phyloP scores from a whole-genome alignment of 2,888 invertebrate species.

The Dascillus cervinus region DNA sequence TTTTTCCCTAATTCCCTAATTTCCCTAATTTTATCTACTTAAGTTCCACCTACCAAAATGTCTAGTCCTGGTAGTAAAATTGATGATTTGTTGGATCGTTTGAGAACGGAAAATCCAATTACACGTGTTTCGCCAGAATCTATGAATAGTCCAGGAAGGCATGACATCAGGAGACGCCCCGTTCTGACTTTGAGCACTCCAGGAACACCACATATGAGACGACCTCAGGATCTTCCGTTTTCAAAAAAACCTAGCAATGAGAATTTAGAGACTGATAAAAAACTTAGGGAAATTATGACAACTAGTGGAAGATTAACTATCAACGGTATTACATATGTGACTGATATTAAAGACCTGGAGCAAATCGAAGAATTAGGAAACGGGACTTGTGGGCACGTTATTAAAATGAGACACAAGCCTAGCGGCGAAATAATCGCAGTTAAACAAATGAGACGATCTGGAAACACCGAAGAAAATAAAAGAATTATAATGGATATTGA shows the following conservation, averaged over 20 bases:
- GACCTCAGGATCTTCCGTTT: slow-evolving; percentile 52
- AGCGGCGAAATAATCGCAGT: slow-evolving; percentile 87
- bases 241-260: slow-evolving; percentile 45
- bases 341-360: slow-evolving; percentile 75
- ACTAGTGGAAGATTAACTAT: slow-evolving; percentile 86
- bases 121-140: slow-evolving; percentile 38
- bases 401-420: slow-evolving; percentile 88
- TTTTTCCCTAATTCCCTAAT: no score
- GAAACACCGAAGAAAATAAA: slow-evolving; percentile 95
- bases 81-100: slow-evolving; percentile 71
- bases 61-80: slow-evolving; percentile 74
- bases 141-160: slow-evolving; percentile 40
- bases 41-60: no score
- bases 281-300: slow-evolving; percentile 87
- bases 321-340: slow-evolving; percentile 68
- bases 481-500: slow-evolving; percentile 98
- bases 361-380: slow-evolving; percentile 84
- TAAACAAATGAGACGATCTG: slow-evolving; percentile 97
- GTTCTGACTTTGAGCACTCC: no score
- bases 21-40: no score
- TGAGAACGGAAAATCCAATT: slow-evolving; percentile 52
- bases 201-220: no score
- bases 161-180: no score
- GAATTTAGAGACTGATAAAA: slow-evolving; percentile 66
- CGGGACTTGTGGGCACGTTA: slow-evolving; percentile 96